Conservation (phyloP, 2,888 invertebrate genomes). For the Leucophenga montana region DNA sequence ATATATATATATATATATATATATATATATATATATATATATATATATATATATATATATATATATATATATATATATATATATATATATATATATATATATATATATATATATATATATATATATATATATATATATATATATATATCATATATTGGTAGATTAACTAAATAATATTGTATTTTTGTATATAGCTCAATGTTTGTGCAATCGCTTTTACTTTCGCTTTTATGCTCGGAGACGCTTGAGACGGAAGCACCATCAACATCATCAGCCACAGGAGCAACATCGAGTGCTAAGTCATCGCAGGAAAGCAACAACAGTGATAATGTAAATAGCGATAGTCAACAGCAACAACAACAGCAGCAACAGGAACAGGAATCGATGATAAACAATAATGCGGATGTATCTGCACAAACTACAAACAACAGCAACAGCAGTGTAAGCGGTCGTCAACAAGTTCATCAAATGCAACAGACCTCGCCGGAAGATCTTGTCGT, state of each 20-base stretch:
- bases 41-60: neutral
- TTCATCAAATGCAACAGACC: constrained; percentile 73
- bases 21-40: neutral
- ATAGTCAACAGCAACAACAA: constrained; percentile 55
- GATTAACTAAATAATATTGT: neutral
- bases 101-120: neutral
- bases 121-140: neutral
- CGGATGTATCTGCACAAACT: constrained; percentile 58
- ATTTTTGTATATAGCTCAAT: constrained; percentile 68
- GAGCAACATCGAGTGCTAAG: constrained; percentile 42
- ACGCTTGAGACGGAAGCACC: constrained; percentile 27
- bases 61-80: neutral
- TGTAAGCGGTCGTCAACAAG: constrained; percentile 61
- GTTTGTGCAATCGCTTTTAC: constrained; percentile 81
- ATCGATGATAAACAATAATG: constrained; percentile 70
- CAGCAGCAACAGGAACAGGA: constrained; percentile 50
- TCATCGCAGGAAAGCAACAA: constrained; percentile 27
- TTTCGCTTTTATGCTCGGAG: constrained; percentile 73
- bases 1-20: neutral
- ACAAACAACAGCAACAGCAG: constrained; percentile 49
- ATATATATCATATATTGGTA: too few species aligned
- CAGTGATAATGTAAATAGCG: constrained; percentile 73
- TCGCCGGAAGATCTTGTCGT: constrained; percentile 71
- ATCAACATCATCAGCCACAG: constrained; percentile 41
- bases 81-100: neutral